Evolutionary conservation across 1,140 invertebrate genomes (phyloP), one percentile per base, ranked within the genome.

Genomic region (Cherax quadricarinatus): DNA sequence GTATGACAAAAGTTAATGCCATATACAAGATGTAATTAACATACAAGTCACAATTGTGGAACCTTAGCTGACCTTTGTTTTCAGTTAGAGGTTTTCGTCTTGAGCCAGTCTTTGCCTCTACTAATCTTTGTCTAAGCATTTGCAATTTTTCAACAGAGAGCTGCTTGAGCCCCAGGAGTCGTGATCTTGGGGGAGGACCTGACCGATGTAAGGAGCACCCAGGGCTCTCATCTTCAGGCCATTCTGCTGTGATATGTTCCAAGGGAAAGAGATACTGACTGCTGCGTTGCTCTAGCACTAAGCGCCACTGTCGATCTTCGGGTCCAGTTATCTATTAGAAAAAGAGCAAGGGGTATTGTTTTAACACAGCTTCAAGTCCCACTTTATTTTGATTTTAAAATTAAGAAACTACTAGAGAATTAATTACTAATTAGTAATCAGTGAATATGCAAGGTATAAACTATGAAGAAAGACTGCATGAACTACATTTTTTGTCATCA

Each of bases 71-170:
- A 94, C 94, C 94, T 94, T 94, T 94, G 82, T 89, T 87, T 78
- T 80, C 92, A 86, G 86, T 93, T 24, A 93, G 60, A 21, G 92
- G 92, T 70, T 90, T 89, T 9, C 66, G 83, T 60, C 78, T 49
- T 24, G 84, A 80, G 7, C 90, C 93, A 78, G 90, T 93, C 94
- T 96, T 96, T 91, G 96, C 96, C 94, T 96, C 96, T 12, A 96
- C 96, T n/a, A 97, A 94, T 73, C 97, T 96, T 94, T 97, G 96
- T 94, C 96, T 96, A 4, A 97, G 95, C 84, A 96, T 96, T 57
- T 96, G 95, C 70, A 97, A 94, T 94, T 97, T 97, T 93, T 97
- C 96, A 0, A 96, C 96, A 6, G 96, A 96, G 70, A 97, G 94
- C 93, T 96, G 96, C 94, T 97, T 97, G 1, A 97, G 95, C 88